Evolutionary conservation across 1,140 invertebrate genomes (phyloP), one percentile per base, ranked within the genome.

Genomic region (Oreohelix idahoensis): DNA sequence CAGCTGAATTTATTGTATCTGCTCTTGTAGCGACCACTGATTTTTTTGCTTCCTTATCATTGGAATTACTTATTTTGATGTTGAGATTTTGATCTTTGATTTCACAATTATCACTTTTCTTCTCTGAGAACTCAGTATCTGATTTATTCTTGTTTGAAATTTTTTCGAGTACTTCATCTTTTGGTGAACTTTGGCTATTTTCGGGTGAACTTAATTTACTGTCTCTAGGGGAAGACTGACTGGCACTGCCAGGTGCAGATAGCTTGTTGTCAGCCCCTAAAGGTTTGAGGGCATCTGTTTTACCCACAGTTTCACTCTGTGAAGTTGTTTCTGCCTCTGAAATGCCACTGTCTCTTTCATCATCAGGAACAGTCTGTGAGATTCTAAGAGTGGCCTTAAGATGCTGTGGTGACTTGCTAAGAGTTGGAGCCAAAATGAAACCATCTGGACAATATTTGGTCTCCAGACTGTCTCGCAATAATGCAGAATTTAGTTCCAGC

Each of bases 341-440:
- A 32, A 10, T 66, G 63, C 17, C 63, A 66, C 11, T 32, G 29
- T 32, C 29, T 66, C 20, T 66, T 29, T 1, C 29, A 66, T 32
- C 63, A 23, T 35, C 63, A 17, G 32, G 8, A 32, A 32, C 8
- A 32, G 63, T 32, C n/a, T 66, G 39, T 39, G 79, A 51, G 35
- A 71, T 29, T 63, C 32, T 75, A 1, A 74, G 17, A 38, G 71
- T 51, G 26, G 80, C 10, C 17, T 63, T 51, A 10, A 82, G 71
- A 82, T 82, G 80, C 51, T 82, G 53, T 8, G 80, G 80, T 11
- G 80, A 82, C 39, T 75, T 82, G 36, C 80, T 75, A 11, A 82
- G 49, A 39, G 71, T 74, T 58, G 80, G 70, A 35, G 80, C 69
- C 35, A 82, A 35, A 32, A 82, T 75, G 32, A 74, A 82, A 4